Evolutionary conservation across 2,888 invertebrate genomes (phyloP), one percentile per base, ranked within the genome.

Genomic region (Teleogryllus oceanicus): DNA sequence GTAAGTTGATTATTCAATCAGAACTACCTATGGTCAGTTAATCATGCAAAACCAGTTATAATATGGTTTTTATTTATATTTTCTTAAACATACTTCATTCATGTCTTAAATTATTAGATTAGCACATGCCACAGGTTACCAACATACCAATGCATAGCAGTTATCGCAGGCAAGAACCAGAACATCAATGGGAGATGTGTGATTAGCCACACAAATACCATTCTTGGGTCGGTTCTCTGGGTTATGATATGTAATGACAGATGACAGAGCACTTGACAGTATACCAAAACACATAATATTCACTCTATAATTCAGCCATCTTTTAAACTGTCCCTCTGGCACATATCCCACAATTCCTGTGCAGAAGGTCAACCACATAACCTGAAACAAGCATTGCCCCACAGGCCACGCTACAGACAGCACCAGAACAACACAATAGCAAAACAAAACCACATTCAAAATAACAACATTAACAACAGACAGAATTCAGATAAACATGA

Each of bases 161-260:
- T 96, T 96, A 89, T 99, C 99, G 88, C 96, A 96, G 92, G 98
- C 97, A 80, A 99, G 91, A 83, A 99, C 94, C 84, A 99, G 91
- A 80, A 96, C 98, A 88, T 99, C 99, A 83, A 99, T 97, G 4
- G 99, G 99, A 82, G 98, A 98, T 10, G 99, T 99, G 88, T 99
- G 99, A 89, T 99, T 99, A 78, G 99, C 99, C 50, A 99, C 99
- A 89, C 98, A 99, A 85, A 99, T 99, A 81, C 93, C 92, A 76
- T 92, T 92, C 84, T 91, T 91, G 51, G 97, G 97, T 84, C 92
- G 92, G 87, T 97, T 95, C 86, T 96, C 95, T 80, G 91, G 91
- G 87, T 93, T 95, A 88, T 96, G 95, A 88, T 95, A 96, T 49
- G 92, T 93, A 84, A 96, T 92, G 82, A 96, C 95, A 50, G 94